Conservation (phyloP, 2,797 vertebrate species). For the Limnodromus scolopaceus region DNA sequence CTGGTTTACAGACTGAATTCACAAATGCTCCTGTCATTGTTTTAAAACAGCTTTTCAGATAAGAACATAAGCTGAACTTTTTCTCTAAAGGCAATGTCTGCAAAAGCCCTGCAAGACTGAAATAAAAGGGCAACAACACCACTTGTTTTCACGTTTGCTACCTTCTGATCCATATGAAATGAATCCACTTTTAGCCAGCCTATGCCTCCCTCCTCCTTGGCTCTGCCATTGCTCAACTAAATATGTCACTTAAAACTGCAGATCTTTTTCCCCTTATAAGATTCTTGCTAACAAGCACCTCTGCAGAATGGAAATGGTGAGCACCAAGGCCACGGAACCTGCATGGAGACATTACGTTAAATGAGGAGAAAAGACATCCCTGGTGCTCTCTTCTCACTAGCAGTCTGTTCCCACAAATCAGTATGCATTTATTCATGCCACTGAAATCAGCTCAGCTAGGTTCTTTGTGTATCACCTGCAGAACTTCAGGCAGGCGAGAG, state of each 20-base stretch:
- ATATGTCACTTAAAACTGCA: background rate
- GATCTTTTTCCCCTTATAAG: background rate
- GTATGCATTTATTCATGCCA: slow-evolving; percentile 2
- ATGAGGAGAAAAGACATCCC: background rate
- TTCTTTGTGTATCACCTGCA: background rate
- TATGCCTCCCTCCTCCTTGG: background rate
- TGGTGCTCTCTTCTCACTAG: background rate
- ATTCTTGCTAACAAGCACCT: background rate
- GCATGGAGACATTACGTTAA: background rate
- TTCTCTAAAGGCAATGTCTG: background rate
- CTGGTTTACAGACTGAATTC: background rate
- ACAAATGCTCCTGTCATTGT: background rate
- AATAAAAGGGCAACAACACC: background rate
- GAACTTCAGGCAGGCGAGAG: background rate
- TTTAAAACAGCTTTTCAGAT: background rate
- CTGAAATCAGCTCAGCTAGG: background rate
- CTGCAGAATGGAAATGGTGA: slow-evolving; percentile 4
- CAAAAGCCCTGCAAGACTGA: background rate
- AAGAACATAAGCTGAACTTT: background rate
- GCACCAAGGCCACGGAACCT: background rate
- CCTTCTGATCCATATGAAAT: background rate
- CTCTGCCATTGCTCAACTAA: background rate
- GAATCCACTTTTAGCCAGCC: background rate
- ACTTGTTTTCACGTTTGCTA: background rate
- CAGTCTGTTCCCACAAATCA: background rate